Conservation (phyloP, 2,888 invertebrate genomes). For the Drosophila neoperkinsi region DNA sequence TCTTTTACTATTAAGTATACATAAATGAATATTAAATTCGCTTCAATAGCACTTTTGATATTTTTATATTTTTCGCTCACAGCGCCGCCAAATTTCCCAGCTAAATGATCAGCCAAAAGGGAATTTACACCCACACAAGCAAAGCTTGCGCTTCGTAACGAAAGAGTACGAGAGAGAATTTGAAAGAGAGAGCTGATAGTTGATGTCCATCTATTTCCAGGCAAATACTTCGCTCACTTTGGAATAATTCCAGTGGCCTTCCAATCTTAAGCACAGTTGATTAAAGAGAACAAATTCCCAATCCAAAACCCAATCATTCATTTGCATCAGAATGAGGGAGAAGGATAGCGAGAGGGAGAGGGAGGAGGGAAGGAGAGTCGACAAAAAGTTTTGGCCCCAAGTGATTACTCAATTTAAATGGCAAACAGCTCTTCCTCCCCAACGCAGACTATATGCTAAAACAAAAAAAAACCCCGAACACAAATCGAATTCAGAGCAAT, state of each 20-base stretch:
- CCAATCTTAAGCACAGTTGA: not conserved
- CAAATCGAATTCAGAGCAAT: constrained; percentile 60
- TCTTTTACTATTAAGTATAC: not conserved
- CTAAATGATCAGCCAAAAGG: not conserved
- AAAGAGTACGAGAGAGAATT: not conserved
- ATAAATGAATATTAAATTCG: not conserved
- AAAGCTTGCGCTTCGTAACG: not conserved
- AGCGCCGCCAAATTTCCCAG: not conserved
- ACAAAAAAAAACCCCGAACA: constrained; percentile 28
- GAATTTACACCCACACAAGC: not conserved
- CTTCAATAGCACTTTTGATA: not conserved
- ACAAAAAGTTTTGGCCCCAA: constrained; percentile 62
- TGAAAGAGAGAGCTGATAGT: not conserved
- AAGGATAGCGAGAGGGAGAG: constrained; percentile 10
- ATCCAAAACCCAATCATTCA: constrained; percentile 51
- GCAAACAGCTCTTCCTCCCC: constrained; percentile 36
- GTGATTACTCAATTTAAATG: constrained; percentile 82
- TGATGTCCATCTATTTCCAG: not conserved
- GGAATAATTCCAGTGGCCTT: not conserved
- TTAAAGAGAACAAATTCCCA: not conserved
- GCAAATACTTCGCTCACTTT: not conserved
- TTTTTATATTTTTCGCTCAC: not conserved
- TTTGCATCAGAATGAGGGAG: constrained; percentile 47
- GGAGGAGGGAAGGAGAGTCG: not conserved
- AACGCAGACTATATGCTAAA: constrained; percentile 19